Percentiles rank a stretch among this genome's conserved stretches.
phyloP scores from a whole-genome alignment of 2,888 invertebrate genomes.

The Suillia variegata region DNA sequence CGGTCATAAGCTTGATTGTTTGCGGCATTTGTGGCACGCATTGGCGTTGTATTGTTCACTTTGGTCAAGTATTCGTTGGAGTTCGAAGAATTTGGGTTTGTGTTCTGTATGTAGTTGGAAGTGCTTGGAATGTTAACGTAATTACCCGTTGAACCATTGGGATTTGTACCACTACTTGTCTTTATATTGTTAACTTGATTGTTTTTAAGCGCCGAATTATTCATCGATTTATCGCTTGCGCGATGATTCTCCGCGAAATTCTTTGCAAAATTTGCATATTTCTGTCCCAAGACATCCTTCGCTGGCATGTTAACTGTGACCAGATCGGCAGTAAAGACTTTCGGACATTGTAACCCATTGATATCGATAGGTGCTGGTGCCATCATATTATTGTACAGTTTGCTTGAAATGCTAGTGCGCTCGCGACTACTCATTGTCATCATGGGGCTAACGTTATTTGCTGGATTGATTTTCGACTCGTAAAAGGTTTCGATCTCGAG shows the following conservation, averaged over 20 bases:
- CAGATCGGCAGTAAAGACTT: constrained; percentile 80
- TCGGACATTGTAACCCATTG: constrained; percentile 66
- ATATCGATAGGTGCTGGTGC: constrained; percentile 67
- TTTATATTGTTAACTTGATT: constrained; percentile 43
- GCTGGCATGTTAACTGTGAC: constrained; percentile 82
- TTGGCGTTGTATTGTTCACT: constrained; percentile 44
- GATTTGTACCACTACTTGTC: constrained; percentile 10
- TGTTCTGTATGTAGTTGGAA: constrained; percentile 43
- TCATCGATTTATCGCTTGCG: constrained; percentile 55
- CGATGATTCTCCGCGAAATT: constrained; percentile 64
- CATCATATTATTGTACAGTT: constrained; percentile 12
- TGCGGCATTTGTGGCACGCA: constrained; percentile 14
- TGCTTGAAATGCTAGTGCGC: neutral
- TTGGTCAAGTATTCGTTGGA: constrained; percentile 50
- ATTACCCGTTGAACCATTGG: constrained; percentile 36
- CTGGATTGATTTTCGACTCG: constrained; percentile 50
- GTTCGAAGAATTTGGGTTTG: constrained; percentile 25
- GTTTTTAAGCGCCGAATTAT: constrained; percentile 39
- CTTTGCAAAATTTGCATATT: constrained; percentile 68
- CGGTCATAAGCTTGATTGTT: constrained; percentile 52
- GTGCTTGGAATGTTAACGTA: constrained; percentile 55
- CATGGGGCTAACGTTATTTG: constrained; percentile 13
- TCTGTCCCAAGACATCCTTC: constrained; percentile 76
- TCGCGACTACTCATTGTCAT: neutral
- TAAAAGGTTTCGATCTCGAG: constrained; percentile 52